Base-by-base conservation (phyloP, 1,140 invertebrate genomes). In the Catajapyx aquilonaris region DNA sequence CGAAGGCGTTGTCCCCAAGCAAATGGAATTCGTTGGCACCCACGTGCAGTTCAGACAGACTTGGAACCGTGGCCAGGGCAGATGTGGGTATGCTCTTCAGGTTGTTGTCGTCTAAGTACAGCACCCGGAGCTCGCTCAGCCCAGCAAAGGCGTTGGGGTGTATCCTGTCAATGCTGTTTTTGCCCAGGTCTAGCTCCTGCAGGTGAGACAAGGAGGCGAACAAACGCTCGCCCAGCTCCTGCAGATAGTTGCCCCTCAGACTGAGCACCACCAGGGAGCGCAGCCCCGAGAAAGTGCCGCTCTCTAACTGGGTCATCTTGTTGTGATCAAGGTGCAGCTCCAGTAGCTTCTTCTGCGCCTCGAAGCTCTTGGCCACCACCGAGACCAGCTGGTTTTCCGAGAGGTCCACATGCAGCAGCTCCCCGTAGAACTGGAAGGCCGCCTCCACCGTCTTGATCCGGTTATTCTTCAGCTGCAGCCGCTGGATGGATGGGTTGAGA, bases 71-170 rank as follows among this genome's bases (percentile, higher is more conserved):
- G 10, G 67, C 64, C 41, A 83, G 72, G 1, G 77, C 71, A 7
- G 65, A 49, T 1, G 74, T 77, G 5, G 81, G 81, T 3, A 86
- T 71, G 0, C 66, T 59, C 41, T 64, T 73, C 22, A 90, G 56
- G 35, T 76, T 72, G 56, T 91, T 93, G 49, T 87, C 79, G 45
- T 86, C 79, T 30, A 91, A 58, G 48, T 80, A 78, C 0, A 93
- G 58, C 0, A 79, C 74, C 34, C 79, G 60, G 20, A 91, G 62
- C 2, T 73, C 69, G 1, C 62, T 57, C 13, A 91, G 53, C 1
- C 80, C 81, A 32, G 71, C 66, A 48, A 91, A 84, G 2, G 84
- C 78, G 38, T 66, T 67, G 0, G 71, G 64, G 47, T 84, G 77
- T 10, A 91, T 73, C 46, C 67, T 67, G 10, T 73, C 71, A 48